Conservation (phyloP, 1,140 invertebrate species). For the Colletes gigas region DNA sequence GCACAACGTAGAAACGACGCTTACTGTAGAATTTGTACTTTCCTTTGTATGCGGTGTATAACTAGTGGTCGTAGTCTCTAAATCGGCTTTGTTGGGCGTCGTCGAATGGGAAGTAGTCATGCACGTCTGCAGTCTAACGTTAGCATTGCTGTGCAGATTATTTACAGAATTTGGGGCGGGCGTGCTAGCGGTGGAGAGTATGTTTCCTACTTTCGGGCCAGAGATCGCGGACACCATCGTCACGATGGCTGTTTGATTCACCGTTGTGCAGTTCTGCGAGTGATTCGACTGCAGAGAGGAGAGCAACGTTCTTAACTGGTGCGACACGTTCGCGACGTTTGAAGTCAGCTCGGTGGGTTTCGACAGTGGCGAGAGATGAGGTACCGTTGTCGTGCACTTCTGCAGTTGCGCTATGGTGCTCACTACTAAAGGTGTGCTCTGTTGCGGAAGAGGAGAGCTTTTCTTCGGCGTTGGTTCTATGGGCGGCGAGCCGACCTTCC, state of each 20-base stretch:
- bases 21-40: conserved; percentile 60
- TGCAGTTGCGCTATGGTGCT: conserved; percentile 72
- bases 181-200: conserved; percentile 63
- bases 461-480: conserved; percentile 47
- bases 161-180: conserved; percentile 62
- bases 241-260: conserved; percentile 66
- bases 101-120: conserved; percentile 31
- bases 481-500: conserved; percentile 37
- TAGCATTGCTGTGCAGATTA: conserved; percentile 53
- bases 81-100: conserved; percentile 46
- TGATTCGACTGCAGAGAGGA: conserved; percentile 77
- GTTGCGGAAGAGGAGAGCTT: conserved; percentile 51
- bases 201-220: conserved; percentile 61
- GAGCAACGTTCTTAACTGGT: conserved; percentile 83
- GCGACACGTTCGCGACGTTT: conserved; percentile 86
- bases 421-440: conserved; percentile 54
- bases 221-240: conserved; percentile 83
- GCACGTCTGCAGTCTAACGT: conserved; percentile 61
- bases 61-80: conserved; percentile 69
- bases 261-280: conserved; percentile 69
- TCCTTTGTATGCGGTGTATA: conserved; percentile 75
- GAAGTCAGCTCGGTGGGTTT: conserved; percentile 87
- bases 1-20: conserved; percentile 65
- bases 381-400: conserved; percentile 80
- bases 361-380: conserved; percentile 86